Base-by-base conservation (phyloP, 2,113 vertebrate species). In the Murina feae region DNA sequence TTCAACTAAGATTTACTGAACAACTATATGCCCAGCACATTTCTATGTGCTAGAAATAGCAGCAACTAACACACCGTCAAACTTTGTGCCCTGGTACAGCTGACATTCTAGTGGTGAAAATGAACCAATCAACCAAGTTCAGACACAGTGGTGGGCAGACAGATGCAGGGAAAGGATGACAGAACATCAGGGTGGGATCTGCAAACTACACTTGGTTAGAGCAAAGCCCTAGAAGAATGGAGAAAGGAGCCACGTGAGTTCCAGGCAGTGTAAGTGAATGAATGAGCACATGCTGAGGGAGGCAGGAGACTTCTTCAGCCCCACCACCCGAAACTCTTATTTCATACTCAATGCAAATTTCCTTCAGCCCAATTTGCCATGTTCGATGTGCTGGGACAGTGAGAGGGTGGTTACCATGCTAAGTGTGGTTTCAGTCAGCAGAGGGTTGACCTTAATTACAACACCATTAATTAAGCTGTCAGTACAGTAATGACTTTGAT, bases 381-480 rank as follows among this genome's bases (percentile, higher is more conserved):
- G 47, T 14, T 69, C 37, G 66, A 80, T 3, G 6, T 23, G 49
- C 30, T 7, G 0, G 3, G 86, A n/a, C 9, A 11, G 51, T 37
- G 32, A 65, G 60, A 80, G 1, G 9, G 53, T 5, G 13, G 37
- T 42, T 75, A 79, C 35, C 65, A 1, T 9, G 49, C 2, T 60
- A n/a, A 32, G 42, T 12, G 44, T 10, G 91, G 78, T 83, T 49
- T 94, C 71, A 32, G 81, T 80, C 58, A 30, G 75, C 0, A 60
- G 44, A 51, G 75, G 74, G 18, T 80, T 81, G 94, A 71, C 81
- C 90, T 90, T 95, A 97, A 96, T 81, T 65, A 97, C 91, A 84
- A 58, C 66, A 42, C 94, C 23, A 65, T 88, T 98, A 97, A 97
- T 97, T 97, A 98, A 97, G 85, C 91, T 66, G 81, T 32, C 47